phyloP scores from a whole-genome alignment of 1,140 invertebrate species.

The Formica exsecta region DNA sequence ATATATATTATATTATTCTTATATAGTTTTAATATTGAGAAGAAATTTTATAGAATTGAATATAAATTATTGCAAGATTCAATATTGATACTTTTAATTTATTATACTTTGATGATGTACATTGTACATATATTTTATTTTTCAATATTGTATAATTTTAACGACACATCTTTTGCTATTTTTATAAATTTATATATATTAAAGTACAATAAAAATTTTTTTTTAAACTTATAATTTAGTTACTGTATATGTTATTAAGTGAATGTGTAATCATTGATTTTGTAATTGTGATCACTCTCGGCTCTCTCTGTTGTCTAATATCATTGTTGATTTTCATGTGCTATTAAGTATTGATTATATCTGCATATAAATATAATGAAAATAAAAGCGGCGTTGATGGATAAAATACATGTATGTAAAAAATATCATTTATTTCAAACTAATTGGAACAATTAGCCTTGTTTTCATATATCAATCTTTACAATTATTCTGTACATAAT shows the following conservation, averaged over 20 bases:
- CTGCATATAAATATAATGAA: conserved; percentile 12
- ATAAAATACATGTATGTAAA: conserved; percentile 26
- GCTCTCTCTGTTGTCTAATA: conserved; percentile 21
- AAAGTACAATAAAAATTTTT: background rate
- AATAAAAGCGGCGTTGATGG: background rate
- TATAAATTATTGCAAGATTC: conserved; percentile 7
- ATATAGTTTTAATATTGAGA: conserved; percentile 9
- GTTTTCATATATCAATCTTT: background rate
- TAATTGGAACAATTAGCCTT: background rate
- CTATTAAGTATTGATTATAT: conserved; percentile 29
- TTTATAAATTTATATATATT: conserved; percentile 6
- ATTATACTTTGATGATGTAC: background rate
- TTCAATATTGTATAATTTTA: background rate
- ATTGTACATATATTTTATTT: conserved; percentile 42
- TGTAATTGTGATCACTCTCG: background rate
- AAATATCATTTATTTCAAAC: conserved; percentile 51
- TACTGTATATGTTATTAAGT: conserved; percentile 40
- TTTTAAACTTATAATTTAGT: background rate
- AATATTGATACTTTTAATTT: conserved; percentile 13
- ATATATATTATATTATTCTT: too few species aligned
- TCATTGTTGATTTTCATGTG: conserved; percentile 21
- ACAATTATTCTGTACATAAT: conserved; percentile 24
- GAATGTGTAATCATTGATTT: conserved; percentile 28
- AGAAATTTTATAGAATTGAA: conserved; percentile 8
- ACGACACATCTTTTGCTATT: too few species aligned